Evolutionary conservation across 1,140 invertebrate genomes (phyloP).

Genomic region (Aricia agestis): DNA sequence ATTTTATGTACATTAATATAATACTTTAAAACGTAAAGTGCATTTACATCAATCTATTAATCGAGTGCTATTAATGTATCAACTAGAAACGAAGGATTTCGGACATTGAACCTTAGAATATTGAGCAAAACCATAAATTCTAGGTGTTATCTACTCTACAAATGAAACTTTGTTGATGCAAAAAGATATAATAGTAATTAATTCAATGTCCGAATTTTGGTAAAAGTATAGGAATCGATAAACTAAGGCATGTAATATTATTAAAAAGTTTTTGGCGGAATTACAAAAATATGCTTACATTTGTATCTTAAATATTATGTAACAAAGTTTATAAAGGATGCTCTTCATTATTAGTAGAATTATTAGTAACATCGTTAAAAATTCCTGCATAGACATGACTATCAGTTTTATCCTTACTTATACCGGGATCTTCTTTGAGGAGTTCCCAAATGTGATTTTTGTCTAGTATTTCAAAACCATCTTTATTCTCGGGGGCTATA

Average conservation of each 20-base stretch:
- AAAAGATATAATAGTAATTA: background rate
- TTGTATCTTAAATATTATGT: constrained; percentile 66
- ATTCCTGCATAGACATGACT: constrained; percentile 57
- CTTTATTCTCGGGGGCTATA: constrained; percentile 74
- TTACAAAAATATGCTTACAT: constrained; percentile 72
- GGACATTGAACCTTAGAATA: background rate
- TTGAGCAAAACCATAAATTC: background rate
- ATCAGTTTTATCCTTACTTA: constrained; percentile 50
- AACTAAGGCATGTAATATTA: constrained; percentile 20
- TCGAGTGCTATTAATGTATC: background rate
- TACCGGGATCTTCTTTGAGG: constrained; percentile 73
- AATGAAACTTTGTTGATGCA: background rate
- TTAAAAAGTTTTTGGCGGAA: constrained; percentile 29
- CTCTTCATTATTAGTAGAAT: constrained; percentile 49
- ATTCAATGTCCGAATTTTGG: background rate
- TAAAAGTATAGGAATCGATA: background rate
- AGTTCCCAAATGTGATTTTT: constrained; percentile 78
- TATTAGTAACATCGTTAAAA: constrained; percentile 44
- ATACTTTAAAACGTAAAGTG: constrained; percentile 54
- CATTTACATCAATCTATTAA: constrained; percentile 40
- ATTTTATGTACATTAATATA: constrained; percentile 51
- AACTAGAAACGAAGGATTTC: background rate
- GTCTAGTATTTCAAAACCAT: constrained; percentile 76
- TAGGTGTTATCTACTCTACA: background rate
- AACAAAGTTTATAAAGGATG: constrained; percentile 69